phyloP scores from a whole-genome alignment of 2,113 vertebrate genomes.

The Progne subis region DNA sequence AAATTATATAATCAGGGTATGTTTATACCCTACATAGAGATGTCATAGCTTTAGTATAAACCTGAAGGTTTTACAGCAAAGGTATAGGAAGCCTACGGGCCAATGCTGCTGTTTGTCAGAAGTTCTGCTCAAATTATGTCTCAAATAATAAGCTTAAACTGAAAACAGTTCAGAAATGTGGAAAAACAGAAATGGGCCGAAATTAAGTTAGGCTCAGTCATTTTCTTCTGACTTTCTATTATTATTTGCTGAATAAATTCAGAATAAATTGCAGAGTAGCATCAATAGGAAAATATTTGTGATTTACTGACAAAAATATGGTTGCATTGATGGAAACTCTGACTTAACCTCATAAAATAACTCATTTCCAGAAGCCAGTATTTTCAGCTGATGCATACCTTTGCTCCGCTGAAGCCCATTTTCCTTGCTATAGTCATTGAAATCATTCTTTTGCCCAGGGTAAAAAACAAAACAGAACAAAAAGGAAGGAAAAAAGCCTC shows the following conservation, averaged over 20 bases:
- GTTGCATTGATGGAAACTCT: constrained; percentile 8
- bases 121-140: not conserved
- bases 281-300: constrained; percentile 49
- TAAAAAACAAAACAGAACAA: not conserved
- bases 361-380: not conserved
- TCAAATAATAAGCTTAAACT: not conserved
- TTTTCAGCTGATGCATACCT: constrained; percentile 13
- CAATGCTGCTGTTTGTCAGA: not conserved
- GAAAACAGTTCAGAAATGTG: not conserved
- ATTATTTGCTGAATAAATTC: constrained; percentile 31
- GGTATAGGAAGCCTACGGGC: not conserved
- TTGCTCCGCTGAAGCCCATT: not conserved
- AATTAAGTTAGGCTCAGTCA: not conserved
- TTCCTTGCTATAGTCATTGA: not conserved
- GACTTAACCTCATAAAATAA: constrained; percentile 15
- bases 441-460: not conserved
- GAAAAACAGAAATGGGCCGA: not conserved
- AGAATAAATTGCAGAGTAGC: not conserved
- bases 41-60: not conserved
- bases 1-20: not conserved
- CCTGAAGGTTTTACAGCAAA: not conserved
- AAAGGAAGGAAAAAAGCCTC: too few relatives aligned
- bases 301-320: not conserved
- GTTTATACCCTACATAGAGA: not conserved
- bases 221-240: constrained; percentile 9